Percentiles rank a stretch among this genome's conserved stretches.
Evolutionary conservation across 2,888 invertebrate genomes (phyloP).

Genomic region (Agrotis ipsilon): DNA sequence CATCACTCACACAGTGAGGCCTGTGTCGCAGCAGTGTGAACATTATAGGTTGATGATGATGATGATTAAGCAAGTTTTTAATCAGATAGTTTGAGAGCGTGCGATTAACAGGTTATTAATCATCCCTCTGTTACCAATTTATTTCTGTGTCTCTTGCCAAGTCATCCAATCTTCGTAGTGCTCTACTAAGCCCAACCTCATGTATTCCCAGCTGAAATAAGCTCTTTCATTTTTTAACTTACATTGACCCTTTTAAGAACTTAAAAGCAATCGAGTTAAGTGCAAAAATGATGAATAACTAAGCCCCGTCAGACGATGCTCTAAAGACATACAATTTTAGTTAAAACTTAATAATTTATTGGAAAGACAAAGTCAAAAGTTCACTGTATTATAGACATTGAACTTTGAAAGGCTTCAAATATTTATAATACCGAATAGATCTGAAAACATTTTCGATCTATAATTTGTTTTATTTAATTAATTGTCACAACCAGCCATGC

Average conservation of each 20-base stretch:
- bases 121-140: conserved; percentile 13
- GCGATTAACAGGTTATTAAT: conserved; percentile 13
- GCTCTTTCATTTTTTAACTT: conserved; percentile 17
- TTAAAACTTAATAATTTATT: conserved; percentile 20
- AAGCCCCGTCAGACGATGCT: background rate
- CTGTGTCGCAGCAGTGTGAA: no score
- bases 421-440: conserved; percentile 23
- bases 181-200: conserved; percentile 1
- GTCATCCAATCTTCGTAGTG: conserved; percentile 21
- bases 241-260: background rate
- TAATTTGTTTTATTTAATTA: conserved; percentile 24
- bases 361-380: conserved; percentile 20
- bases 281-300: conserved; percentile 17
- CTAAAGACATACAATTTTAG: background rate
- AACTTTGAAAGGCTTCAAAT: conserved; percentile 19
- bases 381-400: conserved; percentile 30
- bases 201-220: conserved; percentile 17
- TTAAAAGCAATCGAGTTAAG: conserved; percentile 27
- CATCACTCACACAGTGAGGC: no score
- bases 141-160: conserved; percentile 1
- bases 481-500: conserved; percentile 28
- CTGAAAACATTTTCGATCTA: conserved; percentile 15
- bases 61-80: no score
- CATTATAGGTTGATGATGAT: no score
- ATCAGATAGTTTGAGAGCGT: conserved; percentile 1